These are phyloP conservation scores for Trachelus iudaicus DNA, from an alignment of 2,888 invertebrate species.

Conservation along the genomic window DNA sequence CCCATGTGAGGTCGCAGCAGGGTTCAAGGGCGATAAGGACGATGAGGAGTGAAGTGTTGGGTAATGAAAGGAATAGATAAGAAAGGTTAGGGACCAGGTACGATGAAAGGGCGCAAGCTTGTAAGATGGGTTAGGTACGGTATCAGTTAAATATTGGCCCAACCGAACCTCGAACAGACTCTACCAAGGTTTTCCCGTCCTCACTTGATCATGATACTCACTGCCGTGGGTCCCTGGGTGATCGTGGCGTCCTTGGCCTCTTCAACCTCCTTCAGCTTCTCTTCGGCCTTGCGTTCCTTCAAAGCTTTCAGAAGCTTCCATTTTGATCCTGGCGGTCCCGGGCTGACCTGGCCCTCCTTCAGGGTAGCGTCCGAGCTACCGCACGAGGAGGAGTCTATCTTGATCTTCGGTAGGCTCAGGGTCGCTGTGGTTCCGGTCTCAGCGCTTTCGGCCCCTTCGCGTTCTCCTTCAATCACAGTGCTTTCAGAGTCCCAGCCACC, in stretches of 20 bases:
- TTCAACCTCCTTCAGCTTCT: conserved; percentile 73
- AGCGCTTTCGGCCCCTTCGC: conserved; percentile 54
- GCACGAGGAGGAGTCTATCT: conserved; percentile 65
- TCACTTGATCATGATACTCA: conserved; percentile 64
- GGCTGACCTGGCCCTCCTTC: conserved; percentile 62
- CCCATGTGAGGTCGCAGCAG: not conserved
- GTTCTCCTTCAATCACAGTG: conserved; percentile 60
- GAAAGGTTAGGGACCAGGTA: not conserved
- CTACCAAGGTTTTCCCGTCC: conserved; percentile 60
- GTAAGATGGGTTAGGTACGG: not conserved
- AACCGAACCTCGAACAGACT: conserved; percentile 58
- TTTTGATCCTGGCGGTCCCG: conserved; percentile 80
- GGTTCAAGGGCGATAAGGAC: not conserved
- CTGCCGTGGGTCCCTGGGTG: conserved; percentile 56
- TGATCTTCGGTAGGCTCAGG: conserved; percentile 67
- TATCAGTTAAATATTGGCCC: conserved; percentile 19
- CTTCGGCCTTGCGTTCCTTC: conserved; percentile 90
- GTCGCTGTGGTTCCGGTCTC: conserved; percentile 57
- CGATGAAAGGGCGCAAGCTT: not conserved
- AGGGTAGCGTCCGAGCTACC: conserved; percentile 56
- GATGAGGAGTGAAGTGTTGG: not conserved
- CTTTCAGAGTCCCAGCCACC: conserved; percentile 64
- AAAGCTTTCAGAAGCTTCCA: conserved; percentile 92
- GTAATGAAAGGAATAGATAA: not conserved
- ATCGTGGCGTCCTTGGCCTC: conserved; percentile 53